A percentile compares a stretch with the other conserved stretches of the same genome.
These are phyloP conservation scores for Motacilla tschutschensis DNA, from an alignment of 2,113 vertebrate species.

Conservation along the genomic window DNA sequence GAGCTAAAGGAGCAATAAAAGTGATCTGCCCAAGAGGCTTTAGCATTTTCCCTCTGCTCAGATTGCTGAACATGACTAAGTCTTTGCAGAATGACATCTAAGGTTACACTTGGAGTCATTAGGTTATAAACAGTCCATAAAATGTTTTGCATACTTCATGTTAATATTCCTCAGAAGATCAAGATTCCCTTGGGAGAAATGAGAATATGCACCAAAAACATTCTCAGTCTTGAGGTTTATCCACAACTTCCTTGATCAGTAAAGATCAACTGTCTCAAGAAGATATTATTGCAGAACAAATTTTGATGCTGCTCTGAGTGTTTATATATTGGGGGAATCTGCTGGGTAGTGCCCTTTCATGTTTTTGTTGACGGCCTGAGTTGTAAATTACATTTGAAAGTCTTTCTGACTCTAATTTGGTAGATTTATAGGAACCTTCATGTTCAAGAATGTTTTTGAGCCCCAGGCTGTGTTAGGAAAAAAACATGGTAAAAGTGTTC, in stretches of 20 bases:
- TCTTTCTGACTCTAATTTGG: background rate
- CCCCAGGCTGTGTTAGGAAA: background rate
- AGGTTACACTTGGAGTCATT: constrained; percentile 33
- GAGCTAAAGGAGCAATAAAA: background rate
- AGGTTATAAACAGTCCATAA: constrained; percentile 34
- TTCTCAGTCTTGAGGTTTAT: constrained; percentile 42
- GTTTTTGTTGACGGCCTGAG: background rate
- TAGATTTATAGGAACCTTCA: background rate
- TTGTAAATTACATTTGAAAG: background rate
- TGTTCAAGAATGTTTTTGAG: background rate
- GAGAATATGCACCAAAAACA: constrained; percentile 26
- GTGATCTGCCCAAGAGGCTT: background rate
- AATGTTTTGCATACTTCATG: constrained; percentile 25
- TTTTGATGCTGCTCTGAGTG: background rate
- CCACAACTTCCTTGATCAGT: constrained; percentile 23
- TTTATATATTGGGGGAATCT: background rate
- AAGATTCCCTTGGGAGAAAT: constrained; percentile 34
- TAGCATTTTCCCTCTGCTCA: background rate
- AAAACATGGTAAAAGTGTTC: background rate
- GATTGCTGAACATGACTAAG: background rate
- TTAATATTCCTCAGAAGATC: constrained; percentile 35
- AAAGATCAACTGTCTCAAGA: background rate
- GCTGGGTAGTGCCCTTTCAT: background rate
- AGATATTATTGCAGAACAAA: background rate
- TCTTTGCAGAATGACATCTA: constrained; percentile 23